Evolutionary conservation across 1,140 invertebrate genomes (phyloP), one percentile per base, ranked within the genome.

Genomic region (Calliphora vicina): DNA sequence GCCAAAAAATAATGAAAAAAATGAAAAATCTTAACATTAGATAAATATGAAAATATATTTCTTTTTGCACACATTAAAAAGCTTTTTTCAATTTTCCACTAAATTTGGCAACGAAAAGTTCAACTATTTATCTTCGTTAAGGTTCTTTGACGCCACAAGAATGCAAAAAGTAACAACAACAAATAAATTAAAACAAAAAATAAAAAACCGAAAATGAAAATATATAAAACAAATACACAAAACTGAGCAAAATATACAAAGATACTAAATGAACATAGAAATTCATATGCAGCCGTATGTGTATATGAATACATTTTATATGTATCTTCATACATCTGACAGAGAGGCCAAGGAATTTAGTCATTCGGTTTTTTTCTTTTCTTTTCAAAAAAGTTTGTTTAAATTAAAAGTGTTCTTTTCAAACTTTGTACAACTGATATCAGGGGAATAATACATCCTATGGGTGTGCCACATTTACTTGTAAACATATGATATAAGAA

Each of bases 51-150:
- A 17, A 43, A 35, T 76, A 43, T 43, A 29, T 29, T 43, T 76
- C 73, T 43, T 43, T 29, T 43, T 76, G 9, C 50, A 67, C 45
- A 67, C 80, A 81, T 57, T 67, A 61, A 57, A 57, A 67, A 61
- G 87, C 84, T 87, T 88, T 88, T 88, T 88, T 88, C 87, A 88
- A 88, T 88, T 88, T 88, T 88, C 86, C 87, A 85, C 87, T 88
- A 88, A 88, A 88, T 88, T 88, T 88, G 87, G 86, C 87, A 88
- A 84, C 84, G 82, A 85, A 86, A 85, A 78, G 35, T 86, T 87
- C 84, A 85, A 86, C 87, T 87, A 88, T 88, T 88, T 88, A 86
- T 88, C 87, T 88, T 88, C 87, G 88, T 88, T 88, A 88, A 87
- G 83, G 82, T 82, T 74, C 81, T 82, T 86, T 80, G 86, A 88